Evolutionary conservation across 1,140 invertebrate species (phyloP).

Genomic region (Colletes gigas): DNA sequence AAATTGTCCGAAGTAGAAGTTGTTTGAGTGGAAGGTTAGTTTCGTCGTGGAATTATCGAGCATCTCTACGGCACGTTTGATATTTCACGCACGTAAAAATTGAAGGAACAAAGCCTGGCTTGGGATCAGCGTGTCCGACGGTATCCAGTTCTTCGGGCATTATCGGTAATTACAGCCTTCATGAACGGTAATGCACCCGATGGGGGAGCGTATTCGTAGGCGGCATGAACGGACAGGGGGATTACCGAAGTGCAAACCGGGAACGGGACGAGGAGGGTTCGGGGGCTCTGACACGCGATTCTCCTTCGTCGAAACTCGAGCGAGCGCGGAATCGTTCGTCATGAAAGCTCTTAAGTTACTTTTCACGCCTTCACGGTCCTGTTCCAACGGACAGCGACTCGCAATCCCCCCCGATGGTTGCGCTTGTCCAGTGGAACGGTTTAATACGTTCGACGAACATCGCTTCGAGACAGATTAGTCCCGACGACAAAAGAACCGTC

Average conservation of each 20-base stretch:
- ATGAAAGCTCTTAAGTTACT: slow-evolving; percentile 59
- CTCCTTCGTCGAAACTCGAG: slow-evolving; percentile 58
- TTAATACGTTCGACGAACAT: slow-evolving; percentile 36
- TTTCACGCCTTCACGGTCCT: slow-evolving; percentile 16
- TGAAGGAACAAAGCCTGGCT: not conserved
- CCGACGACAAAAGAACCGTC: slow-evolving; percentile 4
- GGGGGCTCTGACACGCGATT: slow-evolving; percentile 61
- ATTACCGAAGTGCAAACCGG: slow-evolving; percentile 50
- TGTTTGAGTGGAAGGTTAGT: not conserved
- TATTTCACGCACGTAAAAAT: slow-evolving; percentile 61
- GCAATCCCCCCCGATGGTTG: not conserved
- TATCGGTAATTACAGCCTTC: slow-evolving; percentile 69
- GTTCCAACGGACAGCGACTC: not conserved
- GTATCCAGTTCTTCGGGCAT: slow-evolving; percentile 61
- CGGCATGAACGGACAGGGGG: slow-evolving; percentile 41
- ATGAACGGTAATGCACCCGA: slow-evolving; percentile 60
- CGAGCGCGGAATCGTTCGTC: slow-evolving; percentile 58
- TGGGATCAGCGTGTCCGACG: slow-evolving; percentile 25
- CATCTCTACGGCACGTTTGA: slow-evolving; percentile 16
- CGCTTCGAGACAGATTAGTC: slow-evolving; percentile 4
- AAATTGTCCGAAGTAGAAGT: too few relatives aligned
- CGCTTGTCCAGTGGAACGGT: not conserved
- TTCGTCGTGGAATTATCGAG: not conserved
- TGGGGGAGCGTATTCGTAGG: slow-evolving; percentile 49
- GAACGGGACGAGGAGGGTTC: slow-evolving; percentile 26